Evolutionary conservation across 2,113 vertebrate genomes (phyloP).

Genomic region (Lynx canadensis): DNA sequence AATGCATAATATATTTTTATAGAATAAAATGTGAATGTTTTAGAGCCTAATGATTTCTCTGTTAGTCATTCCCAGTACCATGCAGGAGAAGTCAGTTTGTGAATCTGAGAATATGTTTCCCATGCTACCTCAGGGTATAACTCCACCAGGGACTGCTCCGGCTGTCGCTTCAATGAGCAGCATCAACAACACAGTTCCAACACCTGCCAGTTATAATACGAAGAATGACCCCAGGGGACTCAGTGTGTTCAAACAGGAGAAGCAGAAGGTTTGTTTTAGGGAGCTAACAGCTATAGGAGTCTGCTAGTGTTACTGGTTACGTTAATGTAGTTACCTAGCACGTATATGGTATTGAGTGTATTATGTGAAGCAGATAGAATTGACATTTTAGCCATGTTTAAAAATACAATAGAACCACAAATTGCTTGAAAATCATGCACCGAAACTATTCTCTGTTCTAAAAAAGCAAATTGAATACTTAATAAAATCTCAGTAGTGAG

Average conservation of each 20-base stretch:
- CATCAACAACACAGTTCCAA: slow-evolving; percentile 60
- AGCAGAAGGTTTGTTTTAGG: slow-evolving; percentile 82
- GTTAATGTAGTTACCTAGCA: slow-evolving; percentile 51
- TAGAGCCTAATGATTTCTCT: slow-evolving; percentile 77
- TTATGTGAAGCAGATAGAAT: slow-evolving; percentile 6
- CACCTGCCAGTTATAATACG: slow-evolving; percentile 72
- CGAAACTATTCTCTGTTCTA: neutral
- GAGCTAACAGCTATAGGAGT: slow-evolving; percentile 66
- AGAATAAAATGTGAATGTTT: slow-evolving; percentile 69
- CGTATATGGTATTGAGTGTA: neutral
- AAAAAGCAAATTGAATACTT: neutral
- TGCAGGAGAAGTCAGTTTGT: slow-evolving; percentile 71
- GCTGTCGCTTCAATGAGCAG: slow-evolving; percentile 66
- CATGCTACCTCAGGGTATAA: slow-evolving; percentile 75
- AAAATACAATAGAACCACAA: neutral
- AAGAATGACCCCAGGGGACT: slow-evolving; percentile 80
- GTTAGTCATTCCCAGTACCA: slow-evolving; percentile 71
- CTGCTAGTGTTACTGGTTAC: slow-evolving; percentile 45
- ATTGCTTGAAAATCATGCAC: neutral
- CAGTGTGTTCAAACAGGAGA: slow-evolving; percentile 80
- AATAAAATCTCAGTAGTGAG: neutral
- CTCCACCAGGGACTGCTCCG: slow-evolving; percentile 61
- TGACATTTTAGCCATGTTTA: neutral
- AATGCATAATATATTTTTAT: slow-evolving; percentile 55
- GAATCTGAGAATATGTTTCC: slow-evolving; percentile 79